phyloP scores from a whole-genome alignment of 2,113 vertebrate genomes.

The Xiphophorus maculatus region DNA sequence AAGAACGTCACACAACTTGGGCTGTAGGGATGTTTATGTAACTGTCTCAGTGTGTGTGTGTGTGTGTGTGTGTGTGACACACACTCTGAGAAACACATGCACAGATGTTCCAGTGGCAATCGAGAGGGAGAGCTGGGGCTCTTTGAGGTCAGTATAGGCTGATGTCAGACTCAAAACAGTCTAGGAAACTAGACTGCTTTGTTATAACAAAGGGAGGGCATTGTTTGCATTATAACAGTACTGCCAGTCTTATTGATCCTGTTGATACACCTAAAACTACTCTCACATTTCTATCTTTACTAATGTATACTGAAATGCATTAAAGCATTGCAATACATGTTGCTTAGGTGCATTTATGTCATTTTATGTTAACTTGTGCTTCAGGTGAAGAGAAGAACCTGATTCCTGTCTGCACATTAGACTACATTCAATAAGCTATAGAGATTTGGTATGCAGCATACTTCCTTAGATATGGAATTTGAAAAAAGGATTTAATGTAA shows the following conservation, averaged over 20 bases:
- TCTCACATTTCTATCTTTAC: not conserved
- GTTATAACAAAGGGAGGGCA: not conserved
- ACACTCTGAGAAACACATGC: not conserved
- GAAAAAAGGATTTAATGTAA: no score
- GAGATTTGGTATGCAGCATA: no score
- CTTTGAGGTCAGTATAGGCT: slow-evolving; percentile 54
- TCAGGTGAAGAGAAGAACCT: not conserved
- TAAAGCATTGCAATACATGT: no score
- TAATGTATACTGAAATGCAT: not conserved
- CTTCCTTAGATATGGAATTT: no score
- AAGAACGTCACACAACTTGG: slow-evolving; percentile 49
- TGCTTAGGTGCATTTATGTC: not conserved
- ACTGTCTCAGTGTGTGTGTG: slow-evolving; percentile 1
- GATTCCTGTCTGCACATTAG: not conserved
- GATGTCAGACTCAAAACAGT: slow-evolving; percentile 44
- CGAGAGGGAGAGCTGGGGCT: slow-evolving; percentile 25
- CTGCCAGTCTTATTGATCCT: not conserved
- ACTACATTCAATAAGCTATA: not conserved
- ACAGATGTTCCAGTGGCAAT: slow-evolving; percentile 28
- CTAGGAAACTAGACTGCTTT: slow-evolving; percentile 30
- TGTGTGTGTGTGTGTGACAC: not conserved
- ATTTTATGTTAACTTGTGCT: not conserved
- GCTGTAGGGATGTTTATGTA: slow-evolving; percentile 56
- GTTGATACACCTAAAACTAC: not conserved
- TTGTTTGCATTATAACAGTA: not conserved